A percentile compares a stretch with the other conserved stretches of the same genome.
Conservation (phyloP, 2,113 vertebrate genomes). For the Oryzias javanicus region DNA sequence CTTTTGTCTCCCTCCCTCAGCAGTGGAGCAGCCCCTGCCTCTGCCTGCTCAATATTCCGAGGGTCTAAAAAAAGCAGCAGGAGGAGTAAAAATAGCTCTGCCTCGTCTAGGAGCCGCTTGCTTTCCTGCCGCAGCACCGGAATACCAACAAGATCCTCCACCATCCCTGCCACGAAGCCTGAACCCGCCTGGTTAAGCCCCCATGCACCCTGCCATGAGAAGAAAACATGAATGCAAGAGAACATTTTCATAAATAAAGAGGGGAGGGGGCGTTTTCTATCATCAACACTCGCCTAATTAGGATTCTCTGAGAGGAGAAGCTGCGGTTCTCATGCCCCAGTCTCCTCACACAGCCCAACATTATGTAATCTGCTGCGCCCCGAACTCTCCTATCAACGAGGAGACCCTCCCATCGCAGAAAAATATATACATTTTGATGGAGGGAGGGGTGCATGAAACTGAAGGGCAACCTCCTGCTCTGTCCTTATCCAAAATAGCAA, state of each 20-base stretch:
- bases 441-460: constrained; percentile 40
- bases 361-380: constrained; percentile 75
- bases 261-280: neutral
- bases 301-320: constrained; percentile 59
- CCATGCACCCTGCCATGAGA: constrained; percentile 16
- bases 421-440: neutral
- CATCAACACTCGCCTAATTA: constrained; percentile 43
- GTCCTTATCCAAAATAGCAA: too few relatives aligned
- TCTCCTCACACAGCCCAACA: constrained; percentile 34
- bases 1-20: constrained; percentile 36
- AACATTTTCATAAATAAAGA: neutral
- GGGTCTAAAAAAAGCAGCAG: constrained; percentile 82
- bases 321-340: constrained; percentile 59
- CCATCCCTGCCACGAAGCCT: constrained; percentile 43
- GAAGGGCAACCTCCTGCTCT: constrained; percentile 27
- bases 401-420: constrained; percentile 36
- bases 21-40: constrained; percentile 66
- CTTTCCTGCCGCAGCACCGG: constrained; percentile 82
- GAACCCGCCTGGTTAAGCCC: constrained; percentile 20
- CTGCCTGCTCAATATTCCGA: constrained; percentile 86
- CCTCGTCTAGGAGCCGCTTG: constrained; percentile 87
- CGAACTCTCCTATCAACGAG: constrained; percentile 55
- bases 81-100: constrained; percentile 93
- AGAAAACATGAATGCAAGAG: too few relatives aligned
- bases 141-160: constrained; percentile 87